A percentile compares a stretch with the other conserved stretches of the same genome.
These are phyloP conservation scores for Melipona quadrifasciata DNA, from an alignment of 1,140 invertebrate genomes.

Conservation along the genomic window DNA sequence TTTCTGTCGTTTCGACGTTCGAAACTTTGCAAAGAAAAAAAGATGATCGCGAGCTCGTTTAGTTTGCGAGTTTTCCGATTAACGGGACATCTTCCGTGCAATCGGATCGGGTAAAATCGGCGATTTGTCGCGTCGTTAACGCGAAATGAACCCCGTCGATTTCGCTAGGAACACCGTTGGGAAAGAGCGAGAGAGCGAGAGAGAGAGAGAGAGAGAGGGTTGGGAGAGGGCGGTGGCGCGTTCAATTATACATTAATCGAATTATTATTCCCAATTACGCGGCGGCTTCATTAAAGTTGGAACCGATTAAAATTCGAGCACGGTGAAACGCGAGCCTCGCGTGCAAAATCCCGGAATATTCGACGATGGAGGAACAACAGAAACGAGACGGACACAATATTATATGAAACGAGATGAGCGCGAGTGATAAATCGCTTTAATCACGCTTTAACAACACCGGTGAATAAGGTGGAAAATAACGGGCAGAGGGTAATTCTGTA, in stretches of 20 bases:
- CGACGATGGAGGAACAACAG: not conserved
- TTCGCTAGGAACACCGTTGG: not conserved
- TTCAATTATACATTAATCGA: conserved; percentile 44
- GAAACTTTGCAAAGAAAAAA: not conserved
- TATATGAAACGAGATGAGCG: not conserved
- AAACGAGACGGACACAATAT: not conserved
- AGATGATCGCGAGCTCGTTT: not conserved
- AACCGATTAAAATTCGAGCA: conserved; percentile 36
- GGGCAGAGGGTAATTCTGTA: not conserved
- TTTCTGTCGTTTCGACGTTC: too few species aligned
- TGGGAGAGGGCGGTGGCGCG: not conserved
- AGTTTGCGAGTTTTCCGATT: not conserved
- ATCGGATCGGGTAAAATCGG: not conserved
- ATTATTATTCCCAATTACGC: conserved; percentile 49
- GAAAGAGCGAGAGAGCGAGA: too few species aligned
- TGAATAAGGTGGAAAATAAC: not conserved
- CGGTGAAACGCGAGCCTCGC: not conserved
- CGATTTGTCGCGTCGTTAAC: conserved; percentile 37
- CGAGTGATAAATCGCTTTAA: not conserved
- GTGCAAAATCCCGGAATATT: conserved; percentile 25
- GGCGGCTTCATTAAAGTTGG: conserved; percentile 37
- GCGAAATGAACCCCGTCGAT: conserved; percentile 34
- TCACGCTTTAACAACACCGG: not conserved
- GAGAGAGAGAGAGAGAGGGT: too few species aligned
- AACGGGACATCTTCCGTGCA: conserved; percentile 19